Evolutionary conservation across 1,140 invertebrate species (phyloP).

Genomic region (Saccostrea cuccullata): DNA sequence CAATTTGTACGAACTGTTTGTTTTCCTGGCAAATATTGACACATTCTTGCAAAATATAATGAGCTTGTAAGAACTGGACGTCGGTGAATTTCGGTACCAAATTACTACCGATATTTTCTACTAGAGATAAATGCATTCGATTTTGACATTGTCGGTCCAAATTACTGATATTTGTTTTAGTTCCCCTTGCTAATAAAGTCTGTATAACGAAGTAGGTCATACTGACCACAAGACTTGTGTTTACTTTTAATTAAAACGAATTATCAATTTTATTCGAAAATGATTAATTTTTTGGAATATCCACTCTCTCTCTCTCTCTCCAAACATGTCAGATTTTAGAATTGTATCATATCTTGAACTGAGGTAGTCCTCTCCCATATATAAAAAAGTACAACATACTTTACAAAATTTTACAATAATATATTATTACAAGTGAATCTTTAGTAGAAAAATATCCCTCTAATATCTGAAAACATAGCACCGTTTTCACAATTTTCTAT

Average conservation of each 20-base stretch:
- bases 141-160: constrained; percentile 16
- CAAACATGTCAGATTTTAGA: no score
- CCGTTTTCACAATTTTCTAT: neutral
- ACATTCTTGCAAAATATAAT: constrained; percentile 25
- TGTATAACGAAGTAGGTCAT: neutral
- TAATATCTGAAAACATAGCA: neutral
- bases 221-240: neutral
- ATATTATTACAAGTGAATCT: constrained; percentile 1
- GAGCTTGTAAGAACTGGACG: neutral
- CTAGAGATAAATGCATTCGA: neutral
- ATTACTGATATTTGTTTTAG: neutral
- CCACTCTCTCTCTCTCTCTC: neutral
- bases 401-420: no score
- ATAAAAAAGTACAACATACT: no score
- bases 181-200: neutral
- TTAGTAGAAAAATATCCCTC: neutral
- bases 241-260: neutral
- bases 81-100: neutral
- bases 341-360: neutral
- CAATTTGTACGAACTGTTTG: constrained; percentile 17
- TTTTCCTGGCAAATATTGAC: constrained; percentile 34
- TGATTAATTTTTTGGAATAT: neutral
- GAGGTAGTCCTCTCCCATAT: no score
- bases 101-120: constrained; percentile 29
- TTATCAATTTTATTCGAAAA: neutral